phyloP scores from a whole-genome alignment of 2,888 invertebrate genomes.

The Dyspetes luteomarginatus region DNA sequence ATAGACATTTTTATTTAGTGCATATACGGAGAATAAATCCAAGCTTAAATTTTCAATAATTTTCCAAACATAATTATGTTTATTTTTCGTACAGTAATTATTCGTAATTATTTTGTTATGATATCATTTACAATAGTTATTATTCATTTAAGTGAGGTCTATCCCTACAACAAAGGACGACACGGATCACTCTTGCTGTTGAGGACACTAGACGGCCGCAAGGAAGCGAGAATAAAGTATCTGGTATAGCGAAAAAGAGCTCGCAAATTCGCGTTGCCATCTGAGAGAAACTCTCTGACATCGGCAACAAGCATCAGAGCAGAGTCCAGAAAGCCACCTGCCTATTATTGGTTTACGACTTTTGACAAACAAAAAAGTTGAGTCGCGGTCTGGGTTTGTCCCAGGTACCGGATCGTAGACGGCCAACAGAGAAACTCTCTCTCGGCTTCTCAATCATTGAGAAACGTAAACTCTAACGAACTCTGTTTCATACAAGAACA shows the following conservation, averaged over 20 bases:
- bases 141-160: too few relatives aligned
- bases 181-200: too few relatives aligned
- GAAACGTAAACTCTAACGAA: not conserved
- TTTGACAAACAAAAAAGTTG: constrained; percentile 56
- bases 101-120: too few relatives aligned
- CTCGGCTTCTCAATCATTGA: constrained; percentile 1
- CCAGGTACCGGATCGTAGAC: constrained; percentile 33
- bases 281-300: constrained; percentile 24
- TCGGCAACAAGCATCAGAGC: constrained; percentile 9
- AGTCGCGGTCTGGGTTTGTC: constrained; percentile 48
- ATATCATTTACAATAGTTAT: too few relatives aligned
- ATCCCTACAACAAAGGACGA: too few relatives aligned
- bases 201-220: too few relatives aligned
- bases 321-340: constrained; percentile 15
- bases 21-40: too few relatives aligned
- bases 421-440: constrained; percentile 7
- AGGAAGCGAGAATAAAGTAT: too few relatives aligned
- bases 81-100: too few relatives aligned
- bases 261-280: constrained; percentile 4
- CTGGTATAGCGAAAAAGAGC: not conserved
- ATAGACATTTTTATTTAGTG: too few relatives aligned
- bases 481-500: not conserved
- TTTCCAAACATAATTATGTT: too few relatives aligned
- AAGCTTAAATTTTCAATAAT: too few relatives aligned
- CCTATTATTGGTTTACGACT: constrained; percentile 70